Conservation (phyloP, 2,888 invertebrate genomes). For the Noctua janthina region DNA sequence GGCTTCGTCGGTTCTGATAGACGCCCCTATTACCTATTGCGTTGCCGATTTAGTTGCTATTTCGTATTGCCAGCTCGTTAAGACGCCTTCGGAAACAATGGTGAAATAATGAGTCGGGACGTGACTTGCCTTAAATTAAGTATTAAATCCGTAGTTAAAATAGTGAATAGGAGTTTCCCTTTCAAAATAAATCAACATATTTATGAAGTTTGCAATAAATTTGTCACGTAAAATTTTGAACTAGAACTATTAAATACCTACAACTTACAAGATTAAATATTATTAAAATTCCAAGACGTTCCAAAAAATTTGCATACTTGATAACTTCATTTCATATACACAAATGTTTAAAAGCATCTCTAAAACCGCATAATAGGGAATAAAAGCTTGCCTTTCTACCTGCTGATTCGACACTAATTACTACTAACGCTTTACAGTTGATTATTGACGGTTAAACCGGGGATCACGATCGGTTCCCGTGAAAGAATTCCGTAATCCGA, state of each 20-base stretch:
- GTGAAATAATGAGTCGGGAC: constrained; percentile 51
- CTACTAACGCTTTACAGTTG: constrained; percentile 71
- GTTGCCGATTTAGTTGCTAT: constrained; percentile 52
- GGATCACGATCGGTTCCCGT: constrained; percentile 66
- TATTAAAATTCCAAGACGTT: not conserved
- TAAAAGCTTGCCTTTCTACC: constrained; percentile 56
- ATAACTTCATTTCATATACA: not conserved
- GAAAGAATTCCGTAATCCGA: constrained; percentile 69
- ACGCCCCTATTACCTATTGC: constrained; percentile 67
- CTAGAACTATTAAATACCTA: not conserved
- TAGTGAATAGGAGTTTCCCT: constrained; percentile 47
- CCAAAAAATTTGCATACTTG: not conserved
- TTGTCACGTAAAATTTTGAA: constrained; percentile 4
- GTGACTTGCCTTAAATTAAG: constrained; percentile 62
- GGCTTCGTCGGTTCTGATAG: constrained; percentile 75
- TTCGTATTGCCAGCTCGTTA: constrained; percentile 50
- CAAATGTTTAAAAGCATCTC: not conserved
- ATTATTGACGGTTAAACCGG: constrained; percentile 68
- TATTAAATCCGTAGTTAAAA: constrained; percentile 48
- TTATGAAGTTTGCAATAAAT: constrained; percentile 41
- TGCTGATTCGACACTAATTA: constrained; percentile 75
- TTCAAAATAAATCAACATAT: constrained; percentile 57
- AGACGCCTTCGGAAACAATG: constrained; percentile 49
- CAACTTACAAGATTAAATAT: not conserved
- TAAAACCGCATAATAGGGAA: constrained; percentile 58